These are phyloP conservation scores for Rotaria macrura DNA, from an alignment of 2,888 invertebrate genomes.

Conservation along the genomic window DNA sequence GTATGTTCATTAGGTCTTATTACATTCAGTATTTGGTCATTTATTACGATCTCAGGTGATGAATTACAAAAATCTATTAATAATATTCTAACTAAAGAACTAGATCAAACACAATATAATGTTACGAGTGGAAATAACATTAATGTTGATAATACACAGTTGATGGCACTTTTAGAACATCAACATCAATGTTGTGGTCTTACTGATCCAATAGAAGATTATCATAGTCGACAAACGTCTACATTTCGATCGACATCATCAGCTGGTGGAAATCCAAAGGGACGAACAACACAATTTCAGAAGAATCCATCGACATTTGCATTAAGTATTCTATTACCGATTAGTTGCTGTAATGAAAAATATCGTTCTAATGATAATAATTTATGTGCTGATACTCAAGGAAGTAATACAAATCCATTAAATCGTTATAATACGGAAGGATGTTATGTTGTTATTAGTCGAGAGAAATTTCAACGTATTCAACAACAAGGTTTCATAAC, in stretches of 20 bases:
- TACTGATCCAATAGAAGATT: not conserved
- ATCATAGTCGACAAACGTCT: not conserved
- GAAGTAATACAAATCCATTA: not conserved
- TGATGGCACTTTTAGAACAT: not conserved
- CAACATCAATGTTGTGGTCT: conserved; percentile 18
- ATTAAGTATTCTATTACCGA: not conserved
- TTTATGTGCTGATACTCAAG: not conserved
- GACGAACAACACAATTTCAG: not conserved
- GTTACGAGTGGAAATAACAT: not conserved
- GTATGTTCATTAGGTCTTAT: not conserved
- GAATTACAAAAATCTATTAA: not conserved
- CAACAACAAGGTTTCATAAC: not conserved
- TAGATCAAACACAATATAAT: conserved; percentile 5
- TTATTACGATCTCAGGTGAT: not conserved
- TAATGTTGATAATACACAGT: not conserved
- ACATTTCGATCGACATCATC: not conserved
- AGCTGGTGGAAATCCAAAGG: not conserved
- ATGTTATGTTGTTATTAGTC: not conserved
- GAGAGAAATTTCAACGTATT: not conserved
- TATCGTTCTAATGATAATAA: not conserved
- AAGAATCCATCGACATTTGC: not conserved
- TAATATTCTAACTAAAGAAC: not conserved
- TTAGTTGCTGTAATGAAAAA: conserved; percentile 19
- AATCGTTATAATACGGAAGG: not conserved
- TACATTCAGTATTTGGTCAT: not conserved